Conservation (phyloP, 2,888 invertebrate genomes). For the Melieria omissa region DNA sequence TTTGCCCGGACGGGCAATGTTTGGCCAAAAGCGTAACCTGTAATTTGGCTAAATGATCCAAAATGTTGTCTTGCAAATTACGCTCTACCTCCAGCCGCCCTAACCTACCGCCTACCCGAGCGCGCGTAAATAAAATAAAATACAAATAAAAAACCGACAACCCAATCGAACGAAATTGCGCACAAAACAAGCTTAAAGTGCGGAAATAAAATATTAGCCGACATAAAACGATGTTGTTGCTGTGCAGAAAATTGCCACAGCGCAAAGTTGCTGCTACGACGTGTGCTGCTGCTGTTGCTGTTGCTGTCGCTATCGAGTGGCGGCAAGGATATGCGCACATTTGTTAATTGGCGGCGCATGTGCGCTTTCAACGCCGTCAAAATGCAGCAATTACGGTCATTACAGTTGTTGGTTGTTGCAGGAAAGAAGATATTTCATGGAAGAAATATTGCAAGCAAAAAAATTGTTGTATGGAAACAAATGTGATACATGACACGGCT, state of each 20-base stretch:
- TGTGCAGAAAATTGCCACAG: too few species aligned
- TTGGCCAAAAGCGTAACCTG: slow-evolving; percentile 49
- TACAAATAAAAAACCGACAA: background rate
- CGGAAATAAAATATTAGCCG: slow-evolving; percentile 62
- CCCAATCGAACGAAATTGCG: background rate
- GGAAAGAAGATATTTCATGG: too few species aligned
- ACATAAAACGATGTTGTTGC: slow-evolving; percentile 31
- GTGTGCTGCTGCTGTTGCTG: slow-evolving; percentile 15
- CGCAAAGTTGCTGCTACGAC: background rate
- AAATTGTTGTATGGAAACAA: too few species aligned
- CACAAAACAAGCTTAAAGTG: slow-evolving; percentile 49
- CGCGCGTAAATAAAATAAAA: too few species aligned
- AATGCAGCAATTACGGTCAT: background rate
- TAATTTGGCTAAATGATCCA: slow-evolving; percentile 63
- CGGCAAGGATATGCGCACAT: slow-evolving; percentile 19
- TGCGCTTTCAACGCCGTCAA: slow-evolving; percentile 23
- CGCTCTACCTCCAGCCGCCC: background rate
- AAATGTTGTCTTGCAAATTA: slow-evolving; percentile 34
- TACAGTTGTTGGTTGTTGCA: too few species aligned
- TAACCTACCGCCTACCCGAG: too few species aligned
- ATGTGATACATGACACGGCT: too few species aligned
- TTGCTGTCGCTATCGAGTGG: background rate
- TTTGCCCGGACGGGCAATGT: slow-evolving; percentile 52
- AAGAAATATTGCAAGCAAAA: too few species aligned
- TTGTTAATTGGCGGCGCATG: slow-evolving; percentile 20